These are phyloP conservation scores for Phylloscopus collybita DNA, from an alignment of 2,797 vertebrate species.

Conservation along the genomic window DNA sequence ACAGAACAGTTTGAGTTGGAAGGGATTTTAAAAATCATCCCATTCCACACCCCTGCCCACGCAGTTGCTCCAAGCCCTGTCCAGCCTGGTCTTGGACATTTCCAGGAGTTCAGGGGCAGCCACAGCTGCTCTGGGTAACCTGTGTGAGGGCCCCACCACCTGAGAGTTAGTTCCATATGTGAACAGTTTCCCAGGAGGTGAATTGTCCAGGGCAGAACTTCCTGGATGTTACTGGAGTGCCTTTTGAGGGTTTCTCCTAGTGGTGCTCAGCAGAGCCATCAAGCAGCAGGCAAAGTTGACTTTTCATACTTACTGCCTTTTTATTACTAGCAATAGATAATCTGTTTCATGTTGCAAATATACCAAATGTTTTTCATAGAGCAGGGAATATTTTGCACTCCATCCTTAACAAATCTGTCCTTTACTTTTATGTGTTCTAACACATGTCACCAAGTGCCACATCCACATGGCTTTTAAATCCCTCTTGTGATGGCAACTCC, in stretches of 20 bases:
- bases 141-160: accelerated
- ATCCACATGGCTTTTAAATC: accelerated
- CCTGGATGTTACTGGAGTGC: not conserved
- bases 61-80: accelerated
- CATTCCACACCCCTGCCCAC: not conserved
- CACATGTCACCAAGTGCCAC: accelerated
- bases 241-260: not conserved
- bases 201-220: not conserved
- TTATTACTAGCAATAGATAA: not conserved
- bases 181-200: not conserved
- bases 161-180: not conserved
- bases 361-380: not conserved
- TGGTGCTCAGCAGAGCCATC: not conserved
- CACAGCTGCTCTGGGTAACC: accelerated
- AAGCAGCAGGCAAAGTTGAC: not conserved
- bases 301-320: not conserved
- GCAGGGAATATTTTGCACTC: not conserved
- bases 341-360: not conserved
- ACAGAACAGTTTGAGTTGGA: not conserved
- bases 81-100: not conserved
- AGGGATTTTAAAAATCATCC: not conserved
- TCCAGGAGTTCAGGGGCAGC: not conserved
- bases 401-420: not conserved
- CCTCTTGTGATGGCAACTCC: accelerated
- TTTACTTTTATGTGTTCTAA: not conserved